These are phyloP conservation scores for Amphimedon queenslandica DNA, from an alignment of 37 sponge, comb jelly and placozoan genomes.

Conservation along the genomic window DNA sequence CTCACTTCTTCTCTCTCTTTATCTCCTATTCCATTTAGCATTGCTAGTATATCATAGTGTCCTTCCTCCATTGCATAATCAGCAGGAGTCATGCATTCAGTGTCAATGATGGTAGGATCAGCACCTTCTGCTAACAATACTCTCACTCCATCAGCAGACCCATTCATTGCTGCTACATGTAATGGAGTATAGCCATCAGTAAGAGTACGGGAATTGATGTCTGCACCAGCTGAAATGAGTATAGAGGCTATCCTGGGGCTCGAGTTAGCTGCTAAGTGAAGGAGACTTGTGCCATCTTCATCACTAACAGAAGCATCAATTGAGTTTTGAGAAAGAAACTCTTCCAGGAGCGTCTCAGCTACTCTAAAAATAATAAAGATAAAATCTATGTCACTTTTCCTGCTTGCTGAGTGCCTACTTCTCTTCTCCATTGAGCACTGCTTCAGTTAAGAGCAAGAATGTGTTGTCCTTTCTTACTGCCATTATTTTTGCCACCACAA, in stretches of 20 bases:
- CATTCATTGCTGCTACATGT: constrained; percentile 84
- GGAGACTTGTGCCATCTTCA: constrained; percentile 49
- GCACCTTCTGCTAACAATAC: constrained; percentile 47
- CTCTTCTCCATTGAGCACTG: not conserved
- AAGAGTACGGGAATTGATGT: constrained; percentile 26
- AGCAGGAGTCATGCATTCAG: constrained; percentile 27
- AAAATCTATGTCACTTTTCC: too few species aligned
- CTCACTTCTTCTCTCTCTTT: constrained; percentile 8
- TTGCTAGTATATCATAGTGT: constrained; percentile 11
- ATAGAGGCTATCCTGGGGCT: not conserved
- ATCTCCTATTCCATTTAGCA: constrained; percentile 4
- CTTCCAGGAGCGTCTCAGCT: too few species aligned
- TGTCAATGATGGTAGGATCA: constrained; percentile 39
- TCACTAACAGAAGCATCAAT: constrained; percentile 12
- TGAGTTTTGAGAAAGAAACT: too few species aligned
- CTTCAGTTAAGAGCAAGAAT: too few species aligned
- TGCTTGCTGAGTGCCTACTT: too few species aligned
- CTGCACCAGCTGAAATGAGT: constrained; percentile 41
- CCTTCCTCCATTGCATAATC: constrained; percentile 24
- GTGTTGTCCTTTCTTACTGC: too few species aligned
- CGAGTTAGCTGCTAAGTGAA: constrained; percentile 62
- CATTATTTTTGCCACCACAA: too few species aligned
- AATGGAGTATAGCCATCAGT: constrained; percentile 69
- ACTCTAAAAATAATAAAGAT: too few species aligned
- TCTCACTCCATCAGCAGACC: constrained; percentile 23